Conservation (phyloP, 2,888 invertebrate genomes). For the Drosophila anomalata region DNA sequence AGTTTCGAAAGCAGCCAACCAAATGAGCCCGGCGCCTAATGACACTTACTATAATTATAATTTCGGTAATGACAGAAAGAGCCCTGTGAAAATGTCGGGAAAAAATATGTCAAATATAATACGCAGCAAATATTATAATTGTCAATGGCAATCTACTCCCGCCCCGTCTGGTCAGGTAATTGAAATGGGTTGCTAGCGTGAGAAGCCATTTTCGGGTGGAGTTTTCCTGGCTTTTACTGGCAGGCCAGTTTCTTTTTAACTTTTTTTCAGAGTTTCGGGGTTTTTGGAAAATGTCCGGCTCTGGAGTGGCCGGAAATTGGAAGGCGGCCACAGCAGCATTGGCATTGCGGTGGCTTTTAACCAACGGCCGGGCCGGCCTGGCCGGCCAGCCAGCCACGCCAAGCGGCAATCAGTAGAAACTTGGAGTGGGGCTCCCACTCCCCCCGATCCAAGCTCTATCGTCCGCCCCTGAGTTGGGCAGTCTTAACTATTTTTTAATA, state of each 20-base stretch:
- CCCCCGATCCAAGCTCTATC: not conserved
- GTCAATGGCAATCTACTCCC: constrained; percentile 54
- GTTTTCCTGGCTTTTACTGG: constrained; percentile 22
- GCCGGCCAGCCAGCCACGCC: constrained; percentile 43
- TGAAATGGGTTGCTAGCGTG: constrained; percentile 64
- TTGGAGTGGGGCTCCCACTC: constrained; percentile 4
- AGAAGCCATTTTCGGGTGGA: constrained; percentile 46
- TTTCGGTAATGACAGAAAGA: constrained; percentile 72
- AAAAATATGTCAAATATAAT: constrained; percentile 78
- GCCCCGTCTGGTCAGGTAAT: constrained; percentile 9
- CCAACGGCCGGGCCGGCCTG: not conserved
- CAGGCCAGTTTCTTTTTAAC: not conserved
- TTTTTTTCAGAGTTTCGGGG: constrained; percentile 3
- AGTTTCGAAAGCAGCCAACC: constrained; percentile 34
- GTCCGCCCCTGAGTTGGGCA: constrained; percentile 22
- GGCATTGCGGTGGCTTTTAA: constrained; percentile 40
- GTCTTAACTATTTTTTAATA: constrained; percentile 77
- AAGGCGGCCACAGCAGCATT: constrained; percentile 43
- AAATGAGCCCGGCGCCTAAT: constrained; percentile 72
- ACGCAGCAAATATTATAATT: constrained; percentile 64
- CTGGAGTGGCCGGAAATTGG: constrained; percentile 39
- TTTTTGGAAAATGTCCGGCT: constrained; percentile 26
- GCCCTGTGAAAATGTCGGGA: constrained; percentile 46
- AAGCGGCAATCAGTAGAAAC: constrained; percentile 51
- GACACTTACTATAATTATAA: constrained; percentile 76